Base-by-base conservation (phyloP, 2,888 invertebrate species). In the Herminia tarsipennalis region DNA sequence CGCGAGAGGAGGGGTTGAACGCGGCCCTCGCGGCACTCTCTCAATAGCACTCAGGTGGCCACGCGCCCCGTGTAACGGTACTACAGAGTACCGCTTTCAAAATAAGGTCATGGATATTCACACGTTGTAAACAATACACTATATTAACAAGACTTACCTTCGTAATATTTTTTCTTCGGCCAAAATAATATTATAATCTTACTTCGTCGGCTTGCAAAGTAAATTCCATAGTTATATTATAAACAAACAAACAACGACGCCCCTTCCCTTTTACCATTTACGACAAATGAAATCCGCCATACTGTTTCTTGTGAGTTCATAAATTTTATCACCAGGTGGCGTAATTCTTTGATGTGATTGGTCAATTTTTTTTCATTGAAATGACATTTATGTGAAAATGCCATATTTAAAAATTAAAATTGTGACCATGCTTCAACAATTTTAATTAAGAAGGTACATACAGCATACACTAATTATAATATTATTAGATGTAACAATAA, bases 31-130 rank as follows among this genome's bases (percentile, higher is more conserved):
- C 78, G 73, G 82, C 84, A 83, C 83, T 81, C 84, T 76, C 71
- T 61, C 69, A 69, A 63, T 70, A 69, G 76, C 83, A 76, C 69
- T 76, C 70, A 66, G 66, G 70, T 69, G 77, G 88, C 87, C 88
- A 88, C 86, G 88, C 88, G 88, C 81, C 78, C 73, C 76, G 79
- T 66, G 53, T 89, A 88, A 92, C 88, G 90, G 92, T 88, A 89
- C 76, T 77, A 71, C 65, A 70, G 65, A 83, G 83, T 88, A 87
- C 88, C 88, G 88, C 85, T 86, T 81, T 65, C 72, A 73, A 80
- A 91, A 90, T 90, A 88, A 81, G 91, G 91, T 91, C 91, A 91
- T 74, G 86, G 87, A 85, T 85, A 81, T 75, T 78, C 76, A 72
- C 75, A 75, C 75, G 75, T 73, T 71, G 72, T 78, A 81, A 81